Percentiles rank a stretch among this genome's conserved stretches.
phyloP scores from a whole-genome alignment of 2,888 invertebrate species.

The Cerastis leucographa region DNA sequence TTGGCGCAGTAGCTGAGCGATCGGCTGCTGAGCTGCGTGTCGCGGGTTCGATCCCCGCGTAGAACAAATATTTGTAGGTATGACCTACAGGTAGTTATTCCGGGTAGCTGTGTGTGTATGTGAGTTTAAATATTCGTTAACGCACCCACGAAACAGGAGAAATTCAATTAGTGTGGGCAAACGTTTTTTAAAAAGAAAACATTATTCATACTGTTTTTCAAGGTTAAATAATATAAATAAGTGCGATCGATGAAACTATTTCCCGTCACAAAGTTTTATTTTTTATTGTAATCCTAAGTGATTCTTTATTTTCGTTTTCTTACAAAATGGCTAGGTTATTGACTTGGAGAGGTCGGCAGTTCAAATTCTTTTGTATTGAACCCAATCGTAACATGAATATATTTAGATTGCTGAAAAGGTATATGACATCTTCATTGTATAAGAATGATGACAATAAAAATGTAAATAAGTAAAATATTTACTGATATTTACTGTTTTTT shows the following conservation, averaged over 20 bases:
- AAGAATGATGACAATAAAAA: constrained; percentile 1
- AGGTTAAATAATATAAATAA: constrained; percentile 21
- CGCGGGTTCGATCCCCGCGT: too few species aligned
- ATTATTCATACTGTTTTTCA: background rate
- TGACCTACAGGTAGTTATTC: too few species aligned
- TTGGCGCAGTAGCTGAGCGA: too few species aligned
- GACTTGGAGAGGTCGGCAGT: constrained; percentile 41
- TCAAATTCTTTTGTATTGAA: constrained; percentile 42
- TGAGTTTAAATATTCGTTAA: too few species aligned
- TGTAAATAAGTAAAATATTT: background rate
- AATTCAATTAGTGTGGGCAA: too few species aligned
- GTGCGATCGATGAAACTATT: constrained; percentile 38
- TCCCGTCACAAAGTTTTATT: constrained; percentile 28
- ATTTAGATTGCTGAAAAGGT: constrained; percentile 33
- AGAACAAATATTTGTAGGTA: too few species aligned
- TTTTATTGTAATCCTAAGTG: background rate
- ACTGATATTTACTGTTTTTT: too few species aligned
- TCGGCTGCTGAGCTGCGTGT: too few species aligned
- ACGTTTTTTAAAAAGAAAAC: too few species aligned
- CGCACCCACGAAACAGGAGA: too few species aligned
- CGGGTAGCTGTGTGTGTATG: too few species aligned
- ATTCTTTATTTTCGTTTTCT: constrained; percentile 25
- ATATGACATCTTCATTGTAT: constrained; percentile 16
- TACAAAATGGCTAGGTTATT: constrained; percentile 34
- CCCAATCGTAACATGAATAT: constrained; percentile 26